These are phyloP conservation scores for Philaethria dido DNA, from an alignment of 2,888 invertebrate species.

Conservation along the genomic window DNA sequence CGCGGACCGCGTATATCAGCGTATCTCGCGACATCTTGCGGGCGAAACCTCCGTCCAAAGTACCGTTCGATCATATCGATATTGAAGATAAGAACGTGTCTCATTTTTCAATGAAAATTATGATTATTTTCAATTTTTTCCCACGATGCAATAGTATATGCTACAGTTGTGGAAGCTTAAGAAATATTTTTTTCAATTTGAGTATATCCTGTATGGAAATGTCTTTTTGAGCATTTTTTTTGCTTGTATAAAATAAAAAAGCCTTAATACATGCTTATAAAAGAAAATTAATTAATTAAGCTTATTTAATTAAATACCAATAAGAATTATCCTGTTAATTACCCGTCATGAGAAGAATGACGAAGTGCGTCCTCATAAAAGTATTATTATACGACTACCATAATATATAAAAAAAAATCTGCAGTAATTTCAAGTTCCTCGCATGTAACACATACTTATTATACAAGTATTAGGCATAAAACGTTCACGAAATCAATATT, in stretches of 20 bases:
- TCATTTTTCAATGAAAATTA: conserved; percentile 1
- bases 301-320: no score
- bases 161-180: no score
- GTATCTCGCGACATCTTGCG: conserved; percentile 59
- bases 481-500: conserved; percentile 20
- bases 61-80: conserved; percentile 24
- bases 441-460: conserved; percentile 9
- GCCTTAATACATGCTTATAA: no score
- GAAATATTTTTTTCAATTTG: no score
- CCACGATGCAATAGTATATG: neutral
- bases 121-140: neutral
- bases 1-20: conserved; percentile 50
- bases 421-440: neutral
- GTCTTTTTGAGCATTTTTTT: no score
- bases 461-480: conserved; percentile 17
- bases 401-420: neutral
- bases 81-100: conserved; percentile 7
- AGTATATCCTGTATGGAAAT: no score
- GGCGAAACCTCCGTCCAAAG: conserved; percentile 20
- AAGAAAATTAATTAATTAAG: no score
- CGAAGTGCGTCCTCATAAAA: no score
- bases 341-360: no score
- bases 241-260: no score
- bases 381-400: no score
- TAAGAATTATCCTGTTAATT: no score